Evolutionary conservation across 2,113 vertebrate species (phyloP).

Genomic region (Rostratula benghalensis): DNA sequence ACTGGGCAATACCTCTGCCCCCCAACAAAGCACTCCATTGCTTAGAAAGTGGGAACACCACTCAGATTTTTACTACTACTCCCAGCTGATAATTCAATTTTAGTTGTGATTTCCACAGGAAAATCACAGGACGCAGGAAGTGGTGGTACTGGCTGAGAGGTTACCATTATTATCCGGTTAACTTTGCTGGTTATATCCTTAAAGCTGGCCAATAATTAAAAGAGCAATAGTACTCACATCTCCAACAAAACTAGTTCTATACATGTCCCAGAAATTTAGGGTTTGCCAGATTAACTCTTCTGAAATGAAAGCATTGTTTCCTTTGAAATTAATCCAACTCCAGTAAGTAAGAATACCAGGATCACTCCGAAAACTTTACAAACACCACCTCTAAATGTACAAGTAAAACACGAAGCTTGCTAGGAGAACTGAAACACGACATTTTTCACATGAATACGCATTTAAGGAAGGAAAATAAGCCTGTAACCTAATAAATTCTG

Average conservation of each 20-base stretch:
- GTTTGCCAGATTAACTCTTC: background rate
- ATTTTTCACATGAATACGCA: background rate
- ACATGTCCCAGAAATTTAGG: background rate
- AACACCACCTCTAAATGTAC: background rate
- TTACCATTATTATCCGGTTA: background rate
- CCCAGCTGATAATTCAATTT: background rate
- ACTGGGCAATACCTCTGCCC: fast-evolving
- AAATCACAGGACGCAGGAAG: no score
- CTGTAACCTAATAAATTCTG: background rate
- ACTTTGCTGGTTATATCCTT: background rate
- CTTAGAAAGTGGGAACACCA: background rate
- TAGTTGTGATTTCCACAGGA: no score
- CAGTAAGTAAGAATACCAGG: background rate
- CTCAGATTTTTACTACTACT: background rate
- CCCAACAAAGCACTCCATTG: background rate
- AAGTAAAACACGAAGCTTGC: background rate
- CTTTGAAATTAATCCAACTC: background rate
- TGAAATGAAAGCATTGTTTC: background rate
- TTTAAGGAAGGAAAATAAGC: conserved; percentile 10
- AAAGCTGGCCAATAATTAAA: background rate
- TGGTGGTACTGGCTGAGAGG: background rate
- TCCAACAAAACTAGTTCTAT: background rate
- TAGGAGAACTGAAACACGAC: background rate
- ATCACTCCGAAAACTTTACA: background rate
- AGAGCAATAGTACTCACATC: background rate